phyloP scores from a whole-genome alignment of 2,113 vertebrate genomes.

The Centropus bengalensis region DNA sequence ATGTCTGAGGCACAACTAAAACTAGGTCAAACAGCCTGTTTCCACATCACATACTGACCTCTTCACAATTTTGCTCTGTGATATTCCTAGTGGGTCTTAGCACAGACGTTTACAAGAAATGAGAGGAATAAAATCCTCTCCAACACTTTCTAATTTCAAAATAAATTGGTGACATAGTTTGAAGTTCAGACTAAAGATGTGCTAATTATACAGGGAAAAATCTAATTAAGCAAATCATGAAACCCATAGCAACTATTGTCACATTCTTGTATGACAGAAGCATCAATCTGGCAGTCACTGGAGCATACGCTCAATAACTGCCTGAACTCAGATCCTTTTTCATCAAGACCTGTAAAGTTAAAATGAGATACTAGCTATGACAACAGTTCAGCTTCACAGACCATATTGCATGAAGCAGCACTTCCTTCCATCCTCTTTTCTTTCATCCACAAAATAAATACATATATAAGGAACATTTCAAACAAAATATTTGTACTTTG shows the following conservation, averaged over 20 bases:
- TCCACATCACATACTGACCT: slow-evolving; percentile 65
- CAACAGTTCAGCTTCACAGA: slow-evolving; percentile 59
- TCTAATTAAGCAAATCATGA: slow-evolving; percentile 68
- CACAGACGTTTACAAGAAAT: slow-evolving; percentile 39
- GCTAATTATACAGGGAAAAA: slow-evolving; percentile 74
- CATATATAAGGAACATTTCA: background rate
- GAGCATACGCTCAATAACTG: slow-evolving; percentile 70
- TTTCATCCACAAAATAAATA: slow-evolving; percentile 12
- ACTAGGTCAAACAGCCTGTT: slow-evolving; percentile 71
- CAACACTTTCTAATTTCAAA: slow-evolving; percentile 57
- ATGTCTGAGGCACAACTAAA: slow-evolving; percentile 53
- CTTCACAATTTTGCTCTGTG: slow-evolving; percentile 55
- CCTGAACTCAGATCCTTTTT: slow-evolving; percentile 65
- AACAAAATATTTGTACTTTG: background rate
- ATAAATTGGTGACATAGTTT: slow-evolving; percentile 61
- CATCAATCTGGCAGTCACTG: slow-evolving; percentile 71
- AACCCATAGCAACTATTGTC: slow-evolving; percentile 74
- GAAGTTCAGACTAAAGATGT: slow-evolving; percentile 68
- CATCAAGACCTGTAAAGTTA: slow-evolving; percentile 60
- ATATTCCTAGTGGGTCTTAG: slow-evolving; percentile 54
- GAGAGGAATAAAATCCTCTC: slow-evolving; percentile 49
- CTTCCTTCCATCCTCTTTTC: slow-evolving; percentile 26
- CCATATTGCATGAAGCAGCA: slow-evolving; percentile 51
- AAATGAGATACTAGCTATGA: slow-evolving; percentile 56
- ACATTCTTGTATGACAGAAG: slow-evolving; percentile 65